A percentile compares a stretch with the other conserved stretches of the same genome.
phyloP scores from a whole-genome alignment of 2,113 vertebrate species.

The Parus major region DNA sequence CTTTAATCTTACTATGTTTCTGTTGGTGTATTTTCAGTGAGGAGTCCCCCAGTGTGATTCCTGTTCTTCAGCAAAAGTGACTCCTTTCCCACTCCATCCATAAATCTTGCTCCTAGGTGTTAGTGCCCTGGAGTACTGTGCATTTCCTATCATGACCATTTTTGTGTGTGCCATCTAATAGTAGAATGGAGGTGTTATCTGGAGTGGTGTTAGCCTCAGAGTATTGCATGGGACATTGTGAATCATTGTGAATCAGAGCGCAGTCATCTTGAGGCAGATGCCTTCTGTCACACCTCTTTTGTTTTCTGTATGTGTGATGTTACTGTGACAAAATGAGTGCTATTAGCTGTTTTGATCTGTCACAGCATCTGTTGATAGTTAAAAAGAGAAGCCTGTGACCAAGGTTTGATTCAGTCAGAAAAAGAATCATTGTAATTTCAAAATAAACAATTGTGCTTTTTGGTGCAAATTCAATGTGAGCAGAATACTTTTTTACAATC shows the following conservation, averaged over 20 bases:
- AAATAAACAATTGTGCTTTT: background rate
- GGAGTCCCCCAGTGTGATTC: background rate
- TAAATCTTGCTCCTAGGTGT: background rate
- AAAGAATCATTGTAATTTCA: background rate
- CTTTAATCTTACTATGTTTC: constrained; percentile 15
- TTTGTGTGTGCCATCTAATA: background rate
- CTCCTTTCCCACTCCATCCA: background rate
- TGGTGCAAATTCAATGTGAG: background rate
- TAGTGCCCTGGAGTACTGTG: background rate
- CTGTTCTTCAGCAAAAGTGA: constrained; percentile 6
- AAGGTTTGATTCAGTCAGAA: background rate
- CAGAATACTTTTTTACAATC: background rate
- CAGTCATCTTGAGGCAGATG: background rate
- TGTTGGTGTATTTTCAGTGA: constrained; percentile 7
- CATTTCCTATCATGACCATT: background rate
- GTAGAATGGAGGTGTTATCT: background rate
- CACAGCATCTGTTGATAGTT: background rate
- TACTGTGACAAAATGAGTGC: background rate
- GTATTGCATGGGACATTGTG: background rate
- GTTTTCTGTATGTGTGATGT: background rate
- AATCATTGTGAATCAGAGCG: background rate
- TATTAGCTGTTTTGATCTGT: background rate
- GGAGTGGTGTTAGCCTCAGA: background rate
- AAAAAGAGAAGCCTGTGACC: background rate
- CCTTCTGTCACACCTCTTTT: background rate